Evolutionary conservation across 1,140 invertebrate genomes (phyloP).

Genomic region (Drosophila simulans): DNA sequence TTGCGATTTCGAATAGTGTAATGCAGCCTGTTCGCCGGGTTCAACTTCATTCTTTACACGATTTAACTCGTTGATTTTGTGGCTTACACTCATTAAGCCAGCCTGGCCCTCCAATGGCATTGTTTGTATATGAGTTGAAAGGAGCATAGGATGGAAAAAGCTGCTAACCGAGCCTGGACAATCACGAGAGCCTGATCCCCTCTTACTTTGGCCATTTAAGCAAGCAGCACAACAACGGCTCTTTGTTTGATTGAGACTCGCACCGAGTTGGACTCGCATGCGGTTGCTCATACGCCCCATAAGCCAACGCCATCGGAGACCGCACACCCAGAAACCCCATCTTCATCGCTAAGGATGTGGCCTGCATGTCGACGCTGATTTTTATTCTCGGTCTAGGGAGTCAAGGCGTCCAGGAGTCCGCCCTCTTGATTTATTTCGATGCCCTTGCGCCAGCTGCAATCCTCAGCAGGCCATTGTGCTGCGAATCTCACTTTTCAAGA

Average conservation of each 20-base stretch:
- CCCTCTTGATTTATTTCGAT: constrained; percentile 66
- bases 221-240: constrained; percentile 19
- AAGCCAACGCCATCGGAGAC: constrained; percentile 8
- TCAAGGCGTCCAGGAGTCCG: neutral
- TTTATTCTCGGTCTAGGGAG: constrained; percentile 46
- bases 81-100: constrained; percentile 76
- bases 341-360: constrained; percentile 43
- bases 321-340: neutral
- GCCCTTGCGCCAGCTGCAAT: constrained; percentile 42
- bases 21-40: constrained; percentile 27
- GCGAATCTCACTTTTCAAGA: constrained; percentile 60
- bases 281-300: constrained; percentile 21
- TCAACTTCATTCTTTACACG: constrained; percentile 67
- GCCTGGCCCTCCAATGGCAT: constrained; percentile 41
- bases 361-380: constrained; percentile 68
- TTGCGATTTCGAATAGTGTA: constrained; percentile 10
- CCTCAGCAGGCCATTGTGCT: constrained; percentile 46
- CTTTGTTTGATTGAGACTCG: constrained; percentile 53
- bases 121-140: constrained; percentile 45
- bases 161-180: constrained; percentile 7
- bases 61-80: constrained; percentile 80
- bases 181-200: constrained; percentile 7
- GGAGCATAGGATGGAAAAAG: constrained; percentile 10
- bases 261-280: constrained; percentile 9
- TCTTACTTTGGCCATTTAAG: constrained; percentile 21